Conservation (phyloP, 1,140 invertebrate species). For the Elymnias hypermnestra region DNA sequence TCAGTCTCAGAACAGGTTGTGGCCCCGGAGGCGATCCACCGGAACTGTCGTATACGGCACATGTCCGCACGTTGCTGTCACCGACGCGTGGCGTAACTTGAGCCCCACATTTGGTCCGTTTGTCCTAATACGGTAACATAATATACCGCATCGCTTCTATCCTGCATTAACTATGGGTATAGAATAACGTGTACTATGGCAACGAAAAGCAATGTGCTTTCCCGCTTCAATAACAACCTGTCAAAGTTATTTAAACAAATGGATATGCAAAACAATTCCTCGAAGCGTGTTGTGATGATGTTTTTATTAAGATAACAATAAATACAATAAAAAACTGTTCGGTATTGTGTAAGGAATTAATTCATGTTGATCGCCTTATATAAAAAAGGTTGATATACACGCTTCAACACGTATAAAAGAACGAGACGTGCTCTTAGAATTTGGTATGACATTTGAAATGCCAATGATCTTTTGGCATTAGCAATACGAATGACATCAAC, state of each 20-base stretch:
- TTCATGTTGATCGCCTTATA: not conserved
- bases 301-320: not conserved
- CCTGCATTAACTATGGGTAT: conserved; percentile 15
- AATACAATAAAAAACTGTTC: not conserved
- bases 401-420: conserved; percentile 9
- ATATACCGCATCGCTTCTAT: conserved; percentile 19
- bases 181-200: conserved; percentile 7
- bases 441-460: conserved; percentile 25
- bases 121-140: conserved; percentile 22
- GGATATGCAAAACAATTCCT: not conserved
- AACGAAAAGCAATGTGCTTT: conserved; percentile 1
- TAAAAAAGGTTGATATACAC: conserved; percentile 3
- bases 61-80: conserved; percentile 27
- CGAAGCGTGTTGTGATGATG: not conserved
- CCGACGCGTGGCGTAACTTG: conserved; percentile 23
- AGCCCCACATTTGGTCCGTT: conserved; percentile 21
- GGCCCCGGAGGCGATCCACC: conserved; percentile 48
- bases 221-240: not conserved
- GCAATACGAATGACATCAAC: conserved; percentile 23
- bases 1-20: conserved; percentile 54
- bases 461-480: conserved; percentile 28
- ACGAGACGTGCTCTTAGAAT: conserved; percentile 18
- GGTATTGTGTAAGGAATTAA: not conserved
- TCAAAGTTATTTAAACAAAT: not conserved
- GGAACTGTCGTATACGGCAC: conserved; percentile 56